Evolutionary conservation across 2,888 invertebrate genomes (phyloP).

Genomic region (Sycophila texana): DNA sequence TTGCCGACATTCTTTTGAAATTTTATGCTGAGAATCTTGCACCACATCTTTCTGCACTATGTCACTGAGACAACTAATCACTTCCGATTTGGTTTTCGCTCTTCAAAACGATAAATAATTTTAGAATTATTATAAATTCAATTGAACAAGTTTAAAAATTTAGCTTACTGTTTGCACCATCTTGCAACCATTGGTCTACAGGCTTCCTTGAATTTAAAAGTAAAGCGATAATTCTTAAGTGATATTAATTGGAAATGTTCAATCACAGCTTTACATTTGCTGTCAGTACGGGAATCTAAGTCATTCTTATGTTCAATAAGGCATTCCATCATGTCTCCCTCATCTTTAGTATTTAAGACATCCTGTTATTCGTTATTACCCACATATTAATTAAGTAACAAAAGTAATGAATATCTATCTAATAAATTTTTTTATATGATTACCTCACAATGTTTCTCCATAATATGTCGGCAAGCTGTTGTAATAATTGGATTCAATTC

Average conservation of each 20-base stretch:
- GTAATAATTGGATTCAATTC: constrained; percentile 93
- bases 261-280: constrained; percentile 93
- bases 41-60: constrained; percentile 91
- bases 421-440: constrained; percentile 7
- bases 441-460: constrained; percentile 85
- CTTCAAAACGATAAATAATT: constrained; percentile 78
- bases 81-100: constrained; percentile 87
- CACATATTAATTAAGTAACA: neutral
- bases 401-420: neutral
- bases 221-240: constrained; percentile 94
- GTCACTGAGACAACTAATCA: constrained; percentile 92
- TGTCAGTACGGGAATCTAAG: constrained; percentile 85
- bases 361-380: constrained; percentile 66
- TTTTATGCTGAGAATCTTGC: constrained; percentile 84
- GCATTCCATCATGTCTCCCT: constrained; percentile 95
- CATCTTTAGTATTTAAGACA: constrained; percentile 84
- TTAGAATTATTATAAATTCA: constrained; percentile 8
- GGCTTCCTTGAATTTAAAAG: constrained; percentile 95
- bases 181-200: constrained; percentile 88
- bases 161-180: constrained; percentile 77
- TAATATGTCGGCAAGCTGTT: constrained; percentile 87
- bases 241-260: constrained; percentile 98
- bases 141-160: constrained; percentile 8
- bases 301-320: constrained; percentile 94
- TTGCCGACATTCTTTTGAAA: constrained; percentile 92